Evolutionary conservation across 2,888 invertebrate species (phyloP).

Genomic region (Horisme vitalbata): DNA sequence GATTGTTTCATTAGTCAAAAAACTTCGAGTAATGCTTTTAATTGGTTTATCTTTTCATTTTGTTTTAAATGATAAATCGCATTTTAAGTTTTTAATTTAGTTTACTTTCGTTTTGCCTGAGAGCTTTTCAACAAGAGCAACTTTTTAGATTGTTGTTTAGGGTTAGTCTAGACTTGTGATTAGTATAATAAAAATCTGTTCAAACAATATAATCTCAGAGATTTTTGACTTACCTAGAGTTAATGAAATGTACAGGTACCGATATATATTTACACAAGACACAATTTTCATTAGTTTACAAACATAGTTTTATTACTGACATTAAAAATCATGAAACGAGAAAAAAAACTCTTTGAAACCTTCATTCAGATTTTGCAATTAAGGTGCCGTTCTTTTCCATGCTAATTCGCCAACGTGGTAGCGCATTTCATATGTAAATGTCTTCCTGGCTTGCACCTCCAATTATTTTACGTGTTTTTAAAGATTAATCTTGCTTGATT

Average conservation of each 20-base stretch:
- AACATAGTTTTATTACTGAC: neutral
- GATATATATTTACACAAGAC: too few relatives aligned
- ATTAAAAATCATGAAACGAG: conserved; percentile 3
- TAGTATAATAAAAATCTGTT: neutral
- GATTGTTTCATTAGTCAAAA: conserved; percentile 9
- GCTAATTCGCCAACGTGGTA: conserved; percentile 43
- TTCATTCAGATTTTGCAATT: conserved; percentile 35
- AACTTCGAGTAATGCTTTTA: conserved; percentile 2
- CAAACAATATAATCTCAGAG: neutral
- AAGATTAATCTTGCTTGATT: conserved; percentile 33
- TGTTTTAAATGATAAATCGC: neutral
- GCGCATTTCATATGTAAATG: conserved; percentile 50
- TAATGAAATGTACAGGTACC: too few relatives aligned
- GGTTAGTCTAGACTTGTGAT: conserved; percentile 5
- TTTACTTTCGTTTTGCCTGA: neutral
- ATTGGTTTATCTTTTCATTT: conserved; percentile 13
- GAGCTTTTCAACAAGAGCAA: neutral
- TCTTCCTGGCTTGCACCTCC: conserved; percentile 31
- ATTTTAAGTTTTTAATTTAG: neutral
- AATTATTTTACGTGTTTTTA: conserved; percentile 43
- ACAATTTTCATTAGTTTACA: too few relatives aligned
- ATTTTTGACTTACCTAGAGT: too few relatives aligned
- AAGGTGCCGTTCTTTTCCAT: conserved; percentile 43
- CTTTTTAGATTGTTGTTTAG: neutral
- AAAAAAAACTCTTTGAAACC: conserved; percentile 11